Percentiles rank a stretch among this genome's conserved stretches.
These are phyloP conservation scores for Riparia riparia DNA, from an alignment of 2,113 vertebrate species.

Conservation along the genomic window DNA sequence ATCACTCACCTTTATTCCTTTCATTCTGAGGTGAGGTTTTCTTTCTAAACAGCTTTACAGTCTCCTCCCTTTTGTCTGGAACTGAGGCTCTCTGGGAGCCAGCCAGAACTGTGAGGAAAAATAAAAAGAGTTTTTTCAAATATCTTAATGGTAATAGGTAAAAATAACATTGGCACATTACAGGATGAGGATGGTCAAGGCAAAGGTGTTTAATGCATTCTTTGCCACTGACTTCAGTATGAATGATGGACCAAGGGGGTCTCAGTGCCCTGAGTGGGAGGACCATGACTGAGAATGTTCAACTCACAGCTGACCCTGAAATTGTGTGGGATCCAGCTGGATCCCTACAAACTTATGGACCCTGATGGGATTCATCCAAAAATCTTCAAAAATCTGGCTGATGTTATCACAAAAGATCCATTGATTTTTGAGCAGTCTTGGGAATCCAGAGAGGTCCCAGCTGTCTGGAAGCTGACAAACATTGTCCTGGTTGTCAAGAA, in stretches of 20 bases:
- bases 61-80: neutral
- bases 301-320: neutral
- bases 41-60: neutral
- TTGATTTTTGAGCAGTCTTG: neutral
- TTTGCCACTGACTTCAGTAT: neutral
- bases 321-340: neutral
- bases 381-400: neutral
- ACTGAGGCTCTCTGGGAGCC: neutral
- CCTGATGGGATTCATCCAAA: neutral
- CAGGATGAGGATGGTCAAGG: neutral
- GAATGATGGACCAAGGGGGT: rapidly evolving
- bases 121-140: neutral
- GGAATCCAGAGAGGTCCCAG: neutral
- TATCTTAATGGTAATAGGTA: neutral
- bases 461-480: neutral
- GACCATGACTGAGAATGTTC: neutral
- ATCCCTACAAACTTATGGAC: neutral
- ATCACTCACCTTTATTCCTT: neutral
- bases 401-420: neutral
- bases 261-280: neutral
- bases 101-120: neutral
- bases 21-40: neutral
- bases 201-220: neutral
- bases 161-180: neutral
- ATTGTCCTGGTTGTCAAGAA: neutral